Evolutionary conservation across 1,140 invertebrate genomes (phyloP).

Genomic region (Drosophila miranda): DNA sequence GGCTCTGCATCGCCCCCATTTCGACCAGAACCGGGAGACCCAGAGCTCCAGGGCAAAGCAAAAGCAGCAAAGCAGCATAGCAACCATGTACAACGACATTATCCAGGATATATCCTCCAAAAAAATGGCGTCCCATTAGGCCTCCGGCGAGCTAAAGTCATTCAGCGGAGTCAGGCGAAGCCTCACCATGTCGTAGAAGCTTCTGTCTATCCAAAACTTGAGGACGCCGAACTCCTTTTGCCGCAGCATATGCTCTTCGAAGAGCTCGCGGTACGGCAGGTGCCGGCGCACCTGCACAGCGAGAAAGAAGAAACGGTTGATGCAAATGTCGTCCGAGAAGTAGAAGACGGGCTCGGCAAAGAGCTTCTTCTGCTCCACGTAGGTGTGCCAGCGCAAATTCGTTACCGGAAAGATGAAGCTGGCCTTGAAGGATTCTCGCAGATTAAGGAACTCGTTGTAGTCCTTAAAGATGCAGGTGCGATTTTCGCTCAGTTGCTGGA

Average conservation of each 20-base stretch:
- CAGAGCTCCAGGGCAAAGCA: constrained; percentile 39
- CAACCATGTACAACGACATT: constrained; percentile 22
- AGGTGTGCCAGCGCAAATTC: constrained; percentile 35
- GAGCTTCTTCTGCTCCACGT: constrained; percentile 49
- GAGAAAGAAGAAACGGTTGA: constrained; percentile 21
- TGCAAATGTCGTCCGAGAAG: constrained; percentile 47
- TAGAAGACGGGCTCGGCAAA: constrained; percentile 46
- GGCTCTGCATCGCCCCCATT: background rate
- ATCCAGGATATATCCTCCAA: constrained; percentile 39
- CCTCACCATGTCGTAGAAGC: constrained; percentile 51
- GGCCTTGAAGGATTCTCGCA: constrained; percentile 30
- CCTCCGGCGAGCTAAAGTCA: constrained; percentile 27
- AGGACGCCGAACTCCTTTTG: constrained; percentile 50
- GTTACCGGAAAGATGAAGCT: constrained; percentile 43
- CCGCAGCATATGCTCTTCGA: constrained; percentile 47
- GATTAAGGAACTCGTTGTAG: constrained; percentile 11
- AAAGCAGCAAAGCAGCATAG: constrained; percentile 1
- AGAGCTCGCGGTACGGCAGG: constrained; percentile 54
- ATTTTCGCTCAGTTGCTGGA: background rate
- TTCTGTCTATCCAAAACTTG: constrained; percentile 27
- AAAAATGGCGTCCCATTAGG: background rate
- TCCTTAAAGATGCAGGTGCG: constrained; percentile 4
- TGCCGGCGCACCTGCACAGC: constrained; percentile 24
- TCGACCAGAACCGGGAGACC: background rate
- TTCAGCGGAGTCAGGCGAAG: background rate